Conservation (phyloP, 2,113 vertebrate species). For the Cheilinus undulatus region DNA sequence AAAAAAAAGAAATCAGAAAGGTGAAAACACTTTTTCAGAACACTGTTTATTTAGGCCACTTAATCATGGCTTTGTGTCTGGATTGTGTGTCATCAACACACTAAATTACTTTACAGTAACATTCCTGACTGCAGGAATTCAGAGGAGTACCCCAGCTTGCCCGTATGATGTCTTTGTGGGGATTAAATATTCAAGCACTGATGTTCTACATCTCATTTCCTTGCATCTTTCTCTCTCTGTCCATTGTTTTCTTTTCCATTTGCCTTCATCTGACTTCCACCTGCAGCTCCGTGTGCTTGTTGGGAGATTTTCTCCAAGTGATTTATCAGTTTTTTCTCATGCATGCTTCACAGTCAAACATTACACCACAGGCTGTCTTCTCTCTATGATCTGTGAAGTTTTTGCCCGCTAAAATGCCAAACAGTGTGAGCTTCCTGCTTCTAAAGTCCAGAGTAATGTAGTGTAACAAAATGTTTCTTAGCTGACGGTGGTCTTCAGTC, state of each 20-base stretch:
- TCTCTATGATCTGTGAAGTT: constrained; percentile 44
- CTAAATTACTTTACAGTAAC: too few species aligned
- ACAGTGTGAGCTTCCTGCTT: constrained; percentile 35
- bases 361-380: constrained; percentile 33
- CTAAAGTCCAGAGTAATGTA: constrained; percentile 70
- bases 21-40: too few species aligned
- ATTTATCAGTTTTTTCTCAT: constrained; percentile 46
- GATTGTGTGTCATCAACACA: too few species aligned
- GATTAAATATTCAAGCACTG: too few species aligned
- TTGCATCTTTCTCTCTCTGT: not conserved
- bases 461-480: constrained; percentile 58
- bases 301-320: constrained; percentile 27
- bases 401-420: constrained; percentile 42
- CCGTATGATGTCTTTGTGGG: too few species aligned
- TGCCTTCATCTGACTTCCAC: constrained; percentile 47
- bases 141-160: too few species aligned
- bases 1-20: too few species aligned
- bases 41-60: too few species aligned
- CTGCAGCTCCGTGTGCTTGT: constrained; percentile 21
- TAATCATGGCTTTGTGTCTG: too few species aligned
- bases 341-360: constrained; percentile 48
- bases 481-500: constrained; percentile 42
- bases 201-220: not conserved
- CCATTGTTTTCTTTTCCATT: not conserved
- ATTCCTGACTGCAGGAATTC: too few species aligned